Evolutionary conservation across 1,140 invertebrate species (phyloP).

Genomic region (Caerostris darwini): DNA sequence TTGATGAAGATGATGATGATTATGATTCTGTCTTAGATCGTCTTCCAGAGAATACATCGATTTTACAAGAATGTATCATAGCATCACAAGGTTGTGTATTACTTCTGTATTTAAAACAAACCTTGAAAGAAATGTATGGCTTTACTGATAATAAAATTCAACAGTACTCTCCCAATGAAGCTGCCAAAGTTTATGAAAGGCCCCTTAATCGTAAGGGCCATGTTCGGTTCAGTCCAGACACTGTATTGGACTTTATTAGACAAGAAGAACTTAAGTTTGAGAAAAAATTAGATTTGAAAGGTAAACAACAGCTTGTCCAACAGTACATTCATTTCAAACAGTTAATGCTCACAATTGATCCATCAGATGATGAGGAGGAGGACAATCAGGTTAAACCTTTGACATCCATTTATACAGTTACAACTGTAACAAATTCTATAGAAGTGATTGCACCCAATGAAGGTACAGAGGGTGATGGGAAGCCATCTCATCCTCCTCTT

Average conservation of each 20-base stretch:
- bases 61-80: slow-evolving; percentile 91
- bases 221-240: slow-evolving; percentile 92
- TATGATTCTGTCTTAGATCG: slow-evolving; percentile 87
- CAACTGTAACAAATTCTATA: not conserved
- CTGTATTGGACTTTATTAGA: slow-evolving; percentile 86
- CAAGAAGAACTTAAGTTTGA: slow-evolving; percentile 79
- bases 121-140: slow-evolving; percentile 96
- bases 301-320: slow-evolving; percentile 89
- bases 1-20: slow-evolving; percentile 92
- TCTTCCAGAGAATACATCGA: slow-evolving; percentile 89
- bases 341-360: slow-evolving; percentile 94
- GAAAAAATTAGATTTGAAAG: slow-evolving; percentile 84
- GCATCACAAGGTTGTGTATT: slow-evolving; percentile 96
- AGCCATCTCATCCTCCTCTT: not conserved
- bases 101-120: slow-evolving; percentile 94
- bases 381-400: slow-evolving; percentile 46
- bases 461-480: not conserved
- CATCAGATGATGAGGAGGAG: slow-evolving; percentile 91
- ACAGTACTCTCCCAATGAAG: slow-evolving; percentile 97
- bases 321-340: slow-evolving; percentile 95
- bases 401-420: not conserved
- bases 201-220: slow-evolving; percentile 90
- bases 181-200: slow-evolving; percentile 97
- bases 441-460: slow-evolving; percentile 25
- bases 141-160: slow-evolving; percentile 97